Conservation (phyloP, 2,797 vertebrate genomes). For the Gastrophryne carolinensis region DNA sequence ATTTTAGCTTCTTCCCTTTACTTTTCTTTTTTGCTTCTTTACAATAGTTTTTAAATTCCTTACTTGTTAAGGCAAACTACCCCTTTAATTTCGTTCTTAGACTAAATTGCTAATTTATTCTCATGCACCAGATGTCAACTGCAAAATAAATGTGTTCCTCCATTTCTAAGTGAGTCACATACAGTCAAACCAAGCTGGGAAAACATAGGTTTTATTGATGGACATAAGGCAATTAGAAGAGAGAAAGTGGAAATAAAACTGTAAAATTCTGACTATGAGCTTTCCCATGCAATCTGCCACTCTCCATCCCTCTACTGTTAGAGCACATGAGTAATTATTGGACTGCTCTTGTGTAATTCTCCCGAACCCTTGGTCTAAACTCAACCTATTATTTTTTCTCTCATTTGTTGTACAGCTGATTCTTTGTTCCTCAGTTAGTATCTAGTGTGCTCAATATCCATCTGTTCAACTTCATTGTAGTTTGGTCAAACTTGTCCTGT, state of each 20-base stretch:
- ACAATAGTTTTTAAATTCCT: not conserved
- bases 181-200: conserved; percentile 24
- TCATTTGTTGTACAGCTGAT: too few species aligned
- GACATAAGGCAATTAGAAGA: conserved; percentile 46
- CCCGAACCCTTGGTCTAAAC: too few species aligned
- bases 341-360: too few species aligned
- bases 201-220: conserved; percentile 45
- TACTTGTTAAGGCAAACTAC: conserved; percentile 39
- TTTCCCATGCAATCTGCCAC: conserved; percentile 27
- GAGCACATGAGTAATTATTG: conserved; percentile 24
- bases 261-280: conserved; percentile 1
- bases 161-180: conserved; percentile 9
- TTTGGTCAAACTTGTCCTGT: too few species aligned
- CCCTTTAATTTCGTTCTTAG: conserved; percentile 30
- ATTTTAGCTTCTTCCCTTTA: not conserved
- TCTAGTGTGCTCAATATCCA: too few species aligned
- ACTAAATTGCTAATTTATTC: conserved; percentile 48
- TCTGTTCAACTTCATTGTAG: too few species aligned
- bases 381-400: too few species aligned
- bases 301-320: not conserved
- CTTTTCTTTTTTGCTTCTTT: not conserved
- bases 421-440: too few species aligned
- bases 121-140: conserved; percentile 43
- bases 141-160: conserved; percentile 34
- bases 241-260: not conserved